Conservation (phyloP, 2,113 vertebrate species). For the Tragelaphus imberbis region DNA sequence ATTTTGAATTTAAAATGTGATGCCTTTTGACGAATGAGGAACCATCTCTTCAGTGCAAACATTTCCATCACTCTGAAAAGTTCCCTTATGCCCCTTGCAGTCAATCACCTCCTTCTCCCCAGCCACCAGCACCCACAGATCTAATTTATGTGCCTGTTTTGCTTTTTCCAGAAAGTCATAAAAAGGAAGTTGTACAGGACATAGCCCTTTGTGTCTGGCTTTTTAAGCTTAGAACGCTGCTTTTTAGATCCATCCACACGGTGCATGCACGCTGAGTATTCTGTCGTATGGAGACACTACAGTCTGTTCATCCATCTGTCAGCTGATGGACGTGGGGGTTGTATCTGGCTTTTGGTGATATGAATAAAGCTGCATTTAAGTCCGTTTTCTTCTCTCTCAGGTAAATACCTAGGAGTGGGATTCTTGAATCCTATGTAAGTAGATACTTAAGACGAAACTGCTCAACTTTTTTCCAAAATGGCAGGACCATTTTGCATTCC, state of each 20-base stretch:
- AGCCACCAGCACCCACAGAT: background rate
- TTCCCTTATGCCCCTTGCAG: background rate
- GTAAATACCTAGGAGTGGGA: background rate
- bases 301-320: fast-evolving
- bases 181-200: background rate
- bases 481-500: background rate
- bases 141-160: background rate
- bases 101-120: fast-evolving
- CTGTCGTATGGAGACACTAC: fast-evolving
- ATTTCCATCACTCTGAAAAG: no score
- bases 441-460: background rate
- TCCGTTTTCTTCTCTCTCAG: background rate
- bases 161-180: background rate
- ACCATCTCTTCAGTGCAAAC: no score
- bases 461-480: background rate
- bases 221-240: background rate
- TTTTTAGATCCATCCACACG: fast-evolving
- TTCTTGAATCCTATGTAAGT: fast-evolving
- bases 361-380: fast-evolving
- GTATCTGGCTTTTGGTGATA: background rate
- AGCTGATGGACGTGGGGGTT: fast-evolving
- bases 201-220: background rate
- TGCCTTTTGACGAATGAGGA: background rate
- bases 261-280: fast-evolving
- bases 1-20: background rate